A percentile compares a stretch with the other conserved stretches of the same genome.
phyloP scores from a whole-genome alignment of 1,140 invertebrate genomes.

The Maniola jurtina region DNA sequence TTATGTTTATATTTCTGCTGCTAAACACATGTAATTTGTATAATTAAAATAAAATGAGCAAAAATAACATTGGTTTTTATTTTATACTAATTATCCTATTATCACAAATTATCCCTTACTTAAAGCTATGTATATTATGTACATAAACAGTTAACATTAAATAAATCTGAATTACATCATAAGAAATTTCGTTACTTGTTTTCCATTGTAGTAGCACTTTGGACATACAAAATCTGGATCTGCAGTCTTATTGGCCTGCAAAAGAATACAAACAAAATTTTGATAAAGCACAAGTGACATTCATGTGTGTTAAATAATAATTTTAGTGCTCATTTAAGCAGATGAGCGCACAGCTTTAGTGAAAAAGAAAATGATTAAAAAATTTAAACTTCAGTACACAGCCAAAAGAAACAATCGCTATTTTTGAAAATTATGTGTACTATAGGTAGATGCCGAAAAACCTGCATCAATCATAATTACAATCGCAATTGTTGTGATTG shows the following conservation, averaged over 20 bases:
- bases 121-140: not conserved
- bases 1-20: not conserved
- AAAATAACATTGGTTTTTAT: constrained; percentile 12
- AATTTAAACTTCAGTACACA: no score
- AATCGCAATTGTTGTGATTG: no score
- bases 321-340: not conserved
- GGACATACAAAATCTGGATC: constrained; percentile 65
- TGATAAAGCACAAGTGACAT: not conserved
- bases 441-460: no score
- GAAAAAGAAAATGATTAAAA: no score
- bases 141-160: no score
- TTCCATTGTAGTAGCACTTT: constrained; percentile 66
- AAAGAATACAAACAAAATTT: constrained; percentile 27
- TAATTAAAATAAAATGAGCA: constrained; percentile 21
- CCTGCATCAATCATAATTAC: no score
- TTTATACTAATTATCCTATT: constrained; percentile 22
- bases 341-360: no score
- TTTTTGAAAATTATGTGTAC: no score
- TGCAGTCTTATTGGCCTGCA: constrained; percentile 65
- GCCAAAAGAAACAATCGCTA: no score
- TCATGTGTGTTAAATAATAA: constrained; percentile 1
- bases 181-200: constrained; percentile 49
- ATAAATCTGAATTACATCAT: constrained; percentile 31
- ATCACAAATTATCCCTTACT: constrained; percentile 22
- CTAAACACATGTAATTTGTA: constrained; percentile 8